Evolutionary conservation across 2,888 invertebrate genomes (phyloP).

Genomic region (Polymixis flavicincta): DNA sequence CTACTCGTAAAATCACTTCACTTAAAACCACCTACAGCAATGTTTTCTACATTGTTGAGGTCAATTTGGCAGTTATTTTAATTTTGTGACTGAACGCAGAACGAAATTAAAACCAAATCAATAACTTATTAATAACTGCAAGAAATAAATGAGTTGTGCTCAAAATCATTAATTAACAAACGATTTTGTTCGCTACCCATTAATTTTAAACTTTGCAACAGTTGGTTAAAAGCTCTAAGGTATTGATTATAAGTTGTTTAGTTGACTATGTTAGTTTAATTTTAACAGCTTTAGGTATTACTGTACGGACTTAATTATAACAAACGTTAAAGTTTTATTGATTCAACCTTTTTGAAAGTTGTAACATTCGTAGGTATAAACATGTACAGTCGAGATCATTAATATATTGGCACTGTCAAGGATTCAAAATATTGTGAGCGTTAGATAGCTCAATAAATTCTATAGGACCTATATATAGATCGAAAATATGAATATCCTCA

Average conservation of each 20-base stretch:
- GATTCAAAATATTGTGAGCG: no score
- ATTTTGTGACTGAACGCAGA: neutral
- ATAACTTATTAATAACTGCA: neutral
- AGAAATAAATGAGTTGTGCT: constrained; percentile 9
- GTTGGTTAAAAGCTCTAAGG: constrained; percentile 5
- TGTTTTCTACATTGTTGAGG: neutral
- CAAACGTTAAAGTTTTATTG: neutral
- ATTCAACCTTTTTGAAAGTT: neutral
- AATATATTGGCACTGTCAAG: no score
- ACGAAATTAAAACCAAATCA: neutral
- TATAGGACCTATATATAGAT: no score
- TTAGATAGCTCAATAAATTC: no score
- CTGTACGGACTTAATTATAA: neutral
- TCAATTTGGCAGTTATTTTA: neutral
- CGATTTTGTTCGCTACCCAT: neutral
- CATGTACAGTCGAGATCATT: no score
- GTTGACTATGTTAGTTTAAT: constrained; percentile 6
- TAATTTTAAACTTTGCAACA: constrained; percentile 12
- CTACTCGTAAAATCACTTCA: neutral
- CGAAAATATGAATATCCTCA: no score
- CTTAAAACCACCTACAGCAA: neutral
- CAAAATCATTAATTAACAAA: constrained; percentile 2
- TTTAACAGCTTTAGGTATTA: neutral
- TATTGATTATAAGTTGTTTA: constrained; percentile 11
- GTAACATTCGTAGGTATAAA: neutral